Conservation (phyloP, 1,140 invertebrate species). For the Pogonus chalceus region DNA sequence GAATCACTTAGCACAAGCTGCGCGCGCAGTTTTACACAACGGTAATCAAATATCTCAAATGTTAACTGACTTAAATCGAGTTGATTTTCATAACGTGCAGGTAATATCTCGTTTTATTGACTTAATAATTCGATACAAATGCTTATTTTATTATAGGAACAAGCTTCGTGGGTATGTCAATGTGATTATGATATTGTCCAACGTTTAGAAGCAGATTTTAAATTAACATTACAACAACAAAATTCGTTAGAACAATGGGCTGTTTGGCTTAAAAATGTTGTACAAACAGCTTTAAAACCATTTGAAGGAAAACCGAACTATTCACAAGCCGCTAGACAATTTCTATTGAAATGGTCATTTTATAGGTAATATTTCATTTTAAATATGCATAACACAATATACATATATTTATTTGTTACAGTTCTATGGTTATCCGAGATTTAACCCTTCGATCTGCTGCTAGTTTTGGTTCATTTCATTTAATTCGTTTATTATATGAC, state of each 20-base stretch:
- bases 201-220: slow-evolving; percentile 86
- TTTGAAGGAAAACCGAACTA: slow-evolving; percentile 78
- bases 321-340: slow-evolving; percentile 84
- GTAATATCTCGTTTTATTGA: too few species aligned
- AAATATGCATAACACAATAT: slow-evolving; percentile 3
- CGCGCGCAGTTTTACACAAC: slow-evolving; percentile 91
- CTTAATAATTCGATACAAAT: too few species aligned
- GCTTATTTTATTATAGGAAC: slow-evolving; percentile 38
- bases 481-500: slow-evolving; percentile 93
- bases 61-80: slow-evolving; percentile 91
- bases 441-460: slow-evolving; percentile 90
- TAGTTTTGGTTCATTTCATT: slow-evolving; percentile 97
- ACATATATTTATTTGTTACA: slow-evolving; percentile 33
- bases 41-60: slow-evolving; percentile 93
- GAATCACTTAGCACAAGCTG: slow-evolving; percentile 96
- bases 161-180: slow-evolving; percentile 96
- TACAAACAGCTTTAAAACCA: slow-evolving; percentile 75
- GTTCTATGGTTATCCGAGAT: slow-evolving; percentile 93
- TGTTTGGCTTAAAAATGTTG: slow-evolving; percentile 88
- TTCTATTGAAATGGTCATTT: slow-evolving; percentile 98
- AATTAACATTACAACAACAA: slow-evolving; percentile 83
- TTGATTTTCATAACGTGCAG: slow-evolving; percentile 96
- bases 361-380: slow-evolving; percentile 60
- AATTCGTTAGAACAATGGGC: slow-evolving; percentile 96
- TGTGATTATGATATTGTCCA: slow-evolving; percentile 82